phyloP scores from a whole-genome alignment of 64 coral and sea anemone genomes.

The Platygyra sinensis region DNA sequence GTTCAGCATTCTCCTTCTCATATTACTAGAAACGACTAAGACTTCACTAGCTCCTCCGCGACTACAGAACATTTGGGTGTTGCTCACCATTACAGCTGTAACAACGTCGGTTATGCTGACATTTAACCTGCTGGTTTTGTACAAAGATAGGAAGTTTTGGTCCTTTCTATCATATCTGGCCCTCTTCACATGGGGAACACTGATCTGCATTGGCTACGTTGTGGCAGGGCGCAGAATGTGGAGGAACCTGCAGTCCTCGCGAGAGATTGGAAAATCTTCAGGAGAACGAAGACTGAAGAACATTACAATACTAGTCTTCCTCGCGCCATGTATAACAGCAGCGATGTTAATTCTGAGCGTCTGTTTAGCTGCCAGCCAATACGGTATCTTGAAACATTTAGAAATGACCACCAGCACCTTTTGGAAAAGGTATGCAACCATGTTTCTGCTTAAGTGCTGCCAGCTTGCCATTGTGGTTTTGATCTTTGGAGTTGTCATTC shows the following conservation, averaged over 20 bases:
- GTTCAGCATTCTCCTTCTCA: constrained; percentile 35
- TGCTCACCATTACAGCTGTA: too few relatives aligned
- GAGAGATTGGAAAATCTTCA: too few relatives aligned
- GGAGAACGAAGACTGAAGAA: neutral
- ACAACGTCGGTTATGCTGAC: too few relatives aligned
- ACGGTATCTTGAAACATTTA: neutral
- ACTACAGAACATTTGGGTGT: too few relatives aligned
- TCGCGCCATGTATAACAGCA: constrained; percentile 6
- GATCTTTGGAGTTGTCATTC: too few relatives aligned
- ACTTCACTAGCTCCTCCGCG: too few relatives aligned
- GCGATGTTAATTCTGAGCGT: constrained; percentile 4
- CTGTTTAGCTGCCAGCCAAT: neutral
- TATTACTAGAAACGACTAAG: constrained; percentile 42
- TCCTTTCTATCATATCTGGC: neutral
- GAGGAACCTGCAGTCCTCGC: constrained; percentile 37
- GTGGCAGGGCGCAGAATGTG: constrained; percentile 24
- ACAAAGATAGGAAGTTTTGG: too few relatives aligned
- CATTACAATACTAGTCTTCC: neutral
- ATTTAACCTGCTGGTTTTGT: too few relatives aligned
- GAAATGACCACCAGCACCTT: neutral
- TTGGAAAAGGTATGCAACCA: neutral
- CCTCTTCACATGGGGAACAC: neutral
- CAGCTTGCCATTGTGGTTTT: too few relatives aligned
- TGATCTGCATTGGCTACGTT: constrained; percentile 13
- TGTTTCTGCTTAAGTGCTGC: constrained; percentile 3